These are phyloP conservation scores for Magallana angulata DNA, from an alignment of 1,140 invertebrate species.

Conservation along the genomic window DNA sequence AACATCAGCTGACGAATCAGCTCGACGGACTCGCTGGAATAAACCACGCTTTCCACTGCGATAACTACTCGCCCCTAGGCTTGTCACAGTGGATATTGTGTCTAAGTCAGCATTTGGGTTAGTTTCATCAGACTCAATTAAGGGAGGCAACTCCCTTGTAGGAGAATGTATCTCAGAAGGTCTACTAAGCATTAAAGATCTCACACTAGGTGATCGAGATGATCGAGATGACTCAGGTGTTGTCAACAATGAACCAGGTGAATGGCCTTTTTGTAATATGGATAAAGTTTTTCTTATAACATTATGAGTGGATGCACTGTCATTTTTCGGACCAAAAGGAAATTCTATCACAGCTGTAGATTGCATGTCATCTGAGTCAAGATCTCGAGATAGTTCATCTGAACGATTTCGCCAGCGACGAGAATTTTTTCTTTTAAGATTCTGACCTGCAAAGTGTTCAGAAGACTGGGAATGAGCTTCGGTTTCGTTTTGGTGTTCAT, in stretches of 20 bases:
- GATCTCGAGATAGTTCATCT: slow-evolving; percentile 34
- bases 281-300: slow-evolving; percentile 51
- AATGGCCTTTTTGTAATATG: slow-evolving; percentile 35
- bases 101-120: slow-evolving; percentile 46
- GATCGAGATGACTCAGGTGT: background rate
- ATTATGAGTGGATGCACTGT: slow-evolving; percentile 39
- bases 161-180: slow-evolving; percentile 53
- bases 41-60: slow-evolving; percentile 24
- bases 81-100: slow-evolving; percentile 24
- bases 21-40: slow-evolving; percentile 27
- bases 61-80: slow-evolving; percentile 5
- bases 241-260: background rate
- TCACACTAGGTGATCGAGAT: slow-evolving; percentile 35
- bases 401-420: slow-evolving; percentile 11
- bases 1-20: background rate
- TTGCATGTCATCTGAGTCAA: background rate
- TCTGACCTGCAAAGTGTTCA: slow-evolving; percentile 40
- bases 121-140: slow-evolving; percentile 55
- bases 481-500: background rate
- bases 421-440: slow-evolving; percentile 23
- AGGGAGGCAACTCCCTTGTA: slow-evolving; percentile 50
- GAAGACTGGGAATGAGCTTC: slow-evolving; percentile 1
- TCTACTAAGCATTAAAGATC: slow-evolving; percentile 53
- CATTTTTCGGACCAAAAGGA: slow-evolving; percentile 25
- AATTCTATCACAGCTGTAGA: slow-evolving; percentile 23